Evolutionary conservation across 2,888 invertebrate genomes (phyloP).

Genomic region (Dioctria linearis): DNA sequence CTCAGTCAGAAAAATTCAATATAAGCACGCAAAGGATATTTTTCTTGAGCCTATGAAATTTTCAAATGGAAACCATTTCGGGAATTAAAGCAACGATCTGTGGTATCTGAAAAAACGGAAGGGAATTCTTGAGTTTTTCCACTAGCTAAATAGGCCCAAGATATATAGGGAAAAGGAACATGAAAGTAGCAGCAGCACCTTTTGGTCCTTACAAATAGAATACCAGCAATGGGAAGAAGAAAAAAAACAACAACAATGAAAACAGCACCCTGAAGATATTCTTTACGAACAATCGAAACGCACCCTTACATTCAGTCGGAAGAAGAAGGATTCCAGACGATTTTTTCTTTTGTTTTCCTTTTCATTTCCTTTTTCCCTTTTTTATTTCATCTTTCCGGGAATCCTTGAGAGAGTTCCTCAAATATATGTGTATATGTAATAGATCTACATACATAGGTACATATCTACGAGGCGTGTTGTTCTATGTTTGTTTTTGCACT

Average conservation of each 20-base stretch:
- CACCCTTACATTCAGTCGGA: conserved; percentile 32
- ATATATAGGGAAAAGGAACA: not conserved
- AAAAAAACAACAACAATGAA: not conserved
- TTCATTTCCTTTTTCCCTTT: conserved; percentile 50
- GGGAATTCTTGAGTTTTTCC: conserved; percentile 32
- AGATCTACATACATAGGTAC: not conserved
- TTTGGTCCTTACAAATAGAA: not conserved
- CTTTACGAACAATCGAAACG: conserved; percentile 19
- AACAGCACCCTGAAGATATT: too few species aligned
- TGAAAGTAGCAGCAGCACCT: not conserved
- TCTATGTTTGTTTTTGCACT: conserved; percentile 38
- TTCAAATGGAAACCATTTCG: conserved; percentile 41
- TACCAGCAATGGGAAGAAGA: too few species aligned
- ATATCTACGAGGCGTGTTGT: not conserved
- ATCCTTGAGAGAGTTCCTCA: not conserved
- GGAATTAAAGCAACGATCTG: conserved; percentile 50
- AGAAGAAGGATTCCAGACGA: conserved; percentile 35
- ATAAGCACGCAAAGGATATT: conserved; percentile 44
- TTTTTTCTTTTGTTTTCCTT: conserved; percentile 46
- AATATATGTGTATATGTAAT: too few species aligned
- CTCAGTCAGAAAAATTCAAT: conserved; percentile 14
- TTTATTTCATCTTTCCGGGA: conserved; percentile 26
- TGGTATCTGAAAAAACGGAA: conserved; percentile 40
- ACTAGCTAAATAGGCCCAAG: not conserved
- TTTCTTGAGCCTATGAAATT: conserved; percentile 37